A percentile compares a stretch with the other conserved stretches of the same genome.
These are phyloP conservation scores for Amphiura filiformis DNA, from an alignment of 35 echinoderm and acorn worm species.

Conservation along the genomic window DNA sequence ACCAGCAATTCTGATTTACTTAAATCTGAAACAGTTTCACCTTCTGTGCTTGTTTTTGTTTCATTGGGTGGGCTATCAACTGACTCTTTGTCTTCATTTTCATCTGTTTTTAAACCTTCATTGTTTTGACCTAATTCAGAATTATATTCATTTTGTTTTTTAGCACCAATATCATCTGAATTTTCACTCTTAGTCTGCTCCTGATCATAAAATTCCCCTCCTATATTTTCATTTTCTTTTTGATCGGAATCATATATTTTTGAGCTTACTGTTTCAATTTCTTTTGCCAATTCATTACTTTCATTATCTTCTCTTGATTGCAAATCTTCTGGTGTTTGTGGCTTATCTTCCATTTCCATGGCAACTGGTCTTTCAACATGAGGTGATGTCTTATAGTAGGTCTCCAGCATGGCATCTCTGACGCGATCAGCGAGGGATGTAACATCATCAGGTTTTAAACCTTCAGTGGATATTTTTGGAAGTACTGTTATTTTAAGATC, in stretches of 20 bases:
- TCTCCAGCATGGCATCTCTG: conserved; percentile 27
- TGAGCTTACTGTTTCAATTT: background rate
- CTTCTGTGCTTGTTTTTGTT: no score
- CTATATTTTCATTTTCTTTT: background rate
- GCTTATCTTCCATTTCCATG: background rate
- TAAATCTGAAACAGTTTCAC: background rate
- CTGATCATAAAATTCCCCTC: background rate
- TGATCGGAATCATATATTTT: background rate
- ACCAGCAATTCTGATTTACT: background rate
- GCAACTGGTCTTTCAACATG: background rate
- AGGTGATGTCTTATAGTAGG: conserved; percentile 30
- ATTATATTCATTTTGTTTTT: background rate
- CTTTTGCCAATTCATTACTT: background rate
- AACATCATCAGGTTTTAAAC: conserved; percentile 35
- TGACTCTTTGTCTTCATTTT: no score
- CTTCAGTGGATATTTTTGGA: conserved; percentile 36
- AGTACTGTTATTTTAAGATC: conserved; percentile 33
- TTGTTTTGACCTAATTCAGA: background rate
- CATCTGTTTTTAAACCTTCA: no score
- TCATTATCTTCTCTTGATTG: background rate
- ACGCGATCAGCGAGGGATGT: conserved; percentile 24
- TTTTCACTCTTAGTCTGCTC: background rate
- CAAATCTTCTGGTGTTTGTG: background rate
- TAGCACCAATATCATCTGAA: background rate
- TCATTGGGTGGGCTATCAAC: no score